Evolutionary conservation across 2,888 invertebrate genomes (phyloP).

Genomic region (Pristionchus arcanus): DNA sequence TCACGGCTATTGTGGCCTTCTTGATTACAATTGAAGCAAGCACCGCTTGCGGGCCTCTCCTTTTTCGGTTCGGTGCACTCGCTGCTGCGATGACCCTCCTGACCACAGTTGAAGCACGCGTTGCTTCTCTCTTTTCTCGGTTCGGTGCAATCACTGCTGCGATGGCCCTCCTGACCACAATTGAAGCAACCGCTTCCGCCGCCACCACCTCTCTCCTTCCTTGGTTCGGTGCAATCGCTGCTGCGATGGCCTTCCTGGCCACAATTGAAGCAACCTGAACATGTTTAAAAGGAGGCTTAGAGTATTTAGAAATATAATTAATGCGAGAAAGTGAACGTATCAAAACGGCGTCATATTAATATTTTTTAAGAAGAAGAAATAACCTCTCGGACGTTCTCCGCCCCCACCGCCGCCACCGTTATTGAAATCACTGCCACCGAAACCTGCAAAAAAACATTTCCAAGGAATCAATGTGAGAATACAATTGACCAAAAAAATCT

Average conservation of each 20-base stretch:
- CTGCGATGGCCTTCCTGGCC: conserved; percentile 64
- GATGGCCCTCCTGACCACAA: conserved; percentile 66
- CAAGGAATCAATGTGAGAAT: neutral
- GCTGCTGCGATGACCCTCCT: conserved; percentile 63
- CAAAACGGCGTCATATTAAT: neutral
- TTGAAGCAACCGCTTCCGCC: conserved; percentile 59
- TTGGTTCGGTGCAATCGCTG: conserved; percentile 61
- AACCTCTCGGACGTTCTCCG: conserved; percentile 35
- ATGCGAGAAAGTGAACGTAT: neutral
- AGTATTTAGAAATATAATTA: neutral
- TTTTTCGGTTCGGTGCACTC: conserved; percentile 61
- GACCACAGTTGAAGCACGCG: conserved; percentile 64
- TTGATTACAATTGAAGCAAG: conserved; percentile 48
- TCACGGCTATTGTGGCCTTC: conserved; percentile 65
- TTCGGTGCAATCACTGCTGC: conserved; percentile 61
- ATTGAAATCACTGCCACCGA: conserved; percentile 22
- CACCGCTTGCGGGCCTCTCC: neutral
- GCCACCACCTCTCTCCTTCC: conserved; percentile 17
- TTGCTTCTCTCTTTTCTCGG: conserved; percentile 48
- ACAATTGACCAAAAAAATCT: neutral
- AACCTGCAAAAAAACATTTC: neutral
- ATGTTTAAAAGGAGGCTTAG: neutral
- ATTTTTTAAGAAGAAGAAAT: neutral
- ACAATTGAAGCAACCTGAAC: conserved; percentile 66
- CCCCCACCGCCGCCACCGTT: conserved; percentile 41